Percentiles rank a stretch among this genome's conserved stretches.
phyloP scores from a whole-genome alignment of 2,888 invertebrate species.

The Xiphydria camelus region DNA sequence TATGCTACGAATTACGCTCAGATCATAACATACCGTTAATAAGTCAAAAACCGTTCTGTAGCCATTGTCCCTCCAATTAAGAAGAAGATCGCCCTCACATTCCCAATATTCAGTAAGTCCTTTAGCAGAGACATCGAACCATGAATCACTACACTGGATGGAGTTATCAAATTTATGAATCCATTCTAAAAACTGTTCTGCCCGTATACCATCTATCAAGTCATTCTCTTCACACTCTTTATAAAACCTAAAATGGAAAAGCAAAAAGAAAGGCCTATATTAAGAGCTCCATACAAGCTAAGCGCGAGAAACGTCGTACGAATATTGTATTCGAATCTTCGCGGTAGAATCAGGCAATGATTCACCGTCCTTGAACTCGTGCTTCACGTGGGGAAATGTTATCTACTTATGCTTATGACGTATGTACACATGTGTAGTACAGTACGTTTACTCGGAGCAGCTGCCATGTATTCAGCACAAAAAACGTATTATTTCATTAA shows the following conservation, averaged over 20 bases:
- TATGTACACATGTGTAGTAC: not conserved
- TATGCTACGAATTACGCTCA: no score
- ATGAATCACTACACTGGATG: slow-evolving; percentile 66
- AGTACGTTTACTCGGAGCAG: no score
- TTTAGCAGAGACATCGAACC: slow-evolving; percentile 70
- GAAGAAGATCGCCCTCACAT: slow-evolving; percentile 71
- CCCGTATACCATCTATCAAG: slow-evolving; percentile 34
- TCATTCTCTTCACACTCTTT: slow-evolving; percentile 29
- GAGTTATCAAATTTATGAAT: slow-evolving; percentile 61
- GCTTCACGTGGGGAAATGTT: not conserved
- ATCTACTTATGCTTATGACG: no score
- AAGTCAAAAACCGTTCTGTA: slow-evolving; percentile 70
- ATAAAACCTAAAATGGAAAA: slow-evolving; percentile 42
- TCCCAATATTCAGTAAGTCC: slow-evolving; percentile 67
- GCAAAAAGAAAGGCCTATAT: no score
- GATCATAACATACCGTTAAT: slow-evolving; percentile 64
- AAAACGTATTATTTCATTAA: no score
- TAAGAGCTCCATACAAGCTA: no score
- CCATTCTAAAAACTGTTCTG: slow-evolving; percentile 64
- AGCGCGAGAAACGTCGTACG: no score
- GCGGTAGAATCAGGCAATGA: not conserved
- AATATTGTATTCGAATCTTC: not conserved
- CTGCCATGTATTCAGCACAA: no score
- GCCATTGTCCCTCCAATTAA: slow-evolving; percentile 77
- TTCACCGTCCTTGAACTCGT: not conserved